Conservation (phyloP, 2,113 vertebrate species). For the Pachyramphus minor region DNA sequence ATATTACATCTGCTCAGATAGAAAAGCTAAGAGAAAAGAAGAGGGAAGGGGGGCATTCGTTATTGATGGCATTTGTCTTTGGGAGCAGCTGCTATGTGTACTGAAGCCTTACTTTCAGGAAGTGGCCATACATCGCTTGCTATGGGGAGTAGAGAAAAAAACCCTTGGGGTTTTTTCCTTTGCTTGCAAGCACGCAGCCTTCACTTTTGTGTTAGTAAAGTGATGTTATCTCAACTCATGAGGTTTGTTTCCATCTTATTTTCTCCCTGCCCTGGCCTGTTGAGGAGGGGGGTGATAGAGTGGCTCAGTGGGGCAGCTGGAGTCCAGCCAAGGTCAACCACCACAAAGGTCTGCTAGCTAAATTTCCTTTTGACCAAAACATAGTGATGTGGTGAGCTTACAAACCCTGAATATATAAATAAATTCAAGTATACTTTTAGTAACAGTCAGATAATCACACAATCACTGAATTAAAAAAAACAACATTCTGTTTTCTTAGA, state of each 20-base stretch:
- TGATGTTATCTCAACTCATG: not conserved
- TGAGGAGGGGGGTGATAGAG: not conserved
- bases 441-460: not conserved
- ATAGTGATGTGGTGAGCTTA: not conserved
- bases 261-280: not conserved
- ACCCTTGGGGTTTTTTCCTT: not conserved
- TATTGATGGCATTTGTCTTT: not conserved
- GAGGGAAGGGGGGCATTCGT: accelerated
- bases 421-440: not conserved
- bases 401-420: not conserved
- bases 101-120: not conserved
- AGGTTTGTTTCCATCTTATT: not conserved
- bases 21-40: not conserved
- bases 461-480: not conserved
- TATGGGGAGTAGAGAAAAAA: not conserved
- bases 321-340: not conserved
- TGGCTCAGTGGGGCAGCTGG: not conserved
- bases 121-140: not conserved
- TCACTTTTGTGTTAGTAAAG: not conserved
- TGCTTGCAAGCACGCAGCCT: not conserved
- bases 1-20: accelerated
- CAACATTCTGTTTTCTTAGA: not conserved
- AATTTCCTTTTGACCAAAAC: not conserved
- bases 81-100: not conserved
- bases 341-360: not conserved